phyloP scores from a whole-genome alignment of 2,888 invertebrate genomes.

The Tetheella fluctuosa region DNA sequence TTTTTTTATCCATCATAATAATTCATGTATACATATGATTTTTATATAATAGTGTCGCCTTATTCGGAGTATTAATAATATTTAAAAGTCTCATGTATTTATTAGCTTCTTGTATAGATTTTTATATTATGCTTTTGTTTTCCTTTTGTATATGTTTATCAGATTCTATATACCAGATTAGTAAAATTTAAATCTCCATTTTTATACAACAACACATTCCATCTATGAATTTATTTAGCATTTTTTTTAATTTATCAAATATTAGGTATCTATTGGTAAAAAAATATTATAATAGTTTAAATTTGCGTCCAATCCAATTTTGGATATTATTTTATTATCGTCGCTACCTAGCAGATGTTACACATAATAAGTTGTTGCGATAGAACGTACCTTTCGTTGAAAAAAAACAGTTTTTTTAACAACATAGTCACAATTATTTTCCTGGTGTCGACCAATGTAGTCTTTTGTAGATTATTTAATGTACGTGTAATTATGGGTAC shows the following conservation, averaged over 20 bases:
- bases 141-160: slow-evolving; percentile 3
- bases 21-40: too few species aligned
- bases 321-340: neutral
- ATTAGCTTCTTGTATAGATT: neutral
- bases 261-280: neutral
- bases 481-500: slow-evolving; percentile 15
- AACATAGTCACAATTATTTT: neutral
- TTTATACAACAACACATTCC: slow-evolving; percentile 9
- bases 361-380: neutral
- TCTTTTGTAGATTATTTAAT: neutral
- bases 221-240: neutral
- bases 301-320: slow-evolving; percentile 7
- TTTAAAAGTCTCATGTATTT: slow-evolving; percentile 1
- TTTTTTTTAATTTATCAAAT: neutral
- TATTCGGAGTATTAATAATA: slow-evolving; percentile 12
- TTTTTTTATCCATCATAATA: neutral
- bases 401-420: neutral
- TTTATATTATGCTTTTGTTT: neutral
- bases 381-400: neutral
- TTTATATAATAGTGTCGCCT: slow-evolving; percentile 9
- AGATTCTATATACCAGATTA: neutral
- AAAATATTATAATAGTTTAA: neutral
- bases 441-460: neutral
- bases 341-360: neutral
- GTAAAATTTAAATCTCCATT: neutral